A percentile compares a stretch with the other conserved stretches of the same genome.
Evolutionary conservation across 1,140 invertebrate genomes (phyloP).

Genomic region (Euborellia annulipes): DNA sequence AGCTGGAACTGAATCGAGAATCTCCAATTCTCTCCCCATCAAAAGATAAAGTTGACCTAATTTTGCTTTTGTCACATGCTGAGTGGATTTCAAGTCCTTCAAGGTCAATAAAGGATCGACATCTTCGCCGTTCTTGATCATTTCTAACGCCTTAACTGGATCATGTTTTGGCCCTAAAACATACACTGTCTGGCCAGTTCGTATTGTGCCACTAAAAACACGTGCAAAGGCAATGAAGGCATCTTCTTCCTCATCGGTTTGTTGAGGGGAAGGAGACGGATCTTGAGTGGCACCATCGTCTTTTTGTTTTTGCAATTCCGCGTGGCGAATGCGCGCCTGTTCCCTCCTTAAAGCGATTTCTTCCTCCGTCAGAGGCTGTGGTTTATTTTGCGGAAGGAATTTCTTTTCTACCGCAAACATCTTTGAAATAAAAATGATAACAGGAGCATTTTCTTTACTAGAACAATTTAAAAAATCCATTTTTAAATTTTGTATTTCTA

Average conservation of each 20-base stretch:
- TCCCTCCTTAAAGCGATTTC: constrained; percentile 58
- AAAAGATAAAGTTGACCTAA: constrained; percentile 70
- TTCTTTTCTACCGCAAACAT: constrained; percentile 70
- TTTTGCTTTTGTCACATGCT: constrained; percentile 40
- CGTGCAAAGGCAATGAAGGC: constrained; percentile 85
- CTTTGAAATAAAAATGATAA: constrained; percentile 89
- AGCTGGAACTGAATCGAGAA: constrained; percentile 62
- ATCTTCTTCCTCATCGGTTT: constrained; percentile 29
- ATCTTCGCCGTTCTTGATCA: constrained; percentile 27
- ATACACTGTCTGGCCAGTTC: constrained; percentile 59
- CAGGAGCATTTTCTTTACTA: constrained; percentile 43
- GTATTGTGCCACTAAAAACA: constrained; percentile 78
- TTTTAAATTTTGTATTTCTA: constrained; percentile 56
- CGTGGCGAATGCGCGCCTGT: constrained; percentile 43
- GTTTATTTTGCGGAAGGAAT: constrained; percentile 51
- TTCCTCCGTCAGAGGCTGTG: constrained; percentile 52
- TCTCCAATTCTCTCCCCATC: constrained; percentile 84
- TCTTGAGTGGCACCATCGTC: neutral
- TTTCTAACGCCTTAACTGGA: constrained; percentile 41
- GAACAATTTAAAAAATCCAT: constrained; percentile 57
- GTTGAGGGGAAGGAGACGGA: neutral
- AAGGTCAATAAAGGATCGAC: constrained; percentile 38
- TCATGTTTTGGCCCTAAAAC: constrained; percentile 84
- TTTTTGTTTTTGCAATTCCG: constrained; percentile 26
- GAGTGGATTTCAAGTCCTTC: constrained; percentile 46